A percentile compares a stretch with the other conserved stretches of the same genome.
Evolutionary conservation across 2,888 invertebrate genomes (phyloP).

Genomic region (Mythimna loreyi): DNA sequence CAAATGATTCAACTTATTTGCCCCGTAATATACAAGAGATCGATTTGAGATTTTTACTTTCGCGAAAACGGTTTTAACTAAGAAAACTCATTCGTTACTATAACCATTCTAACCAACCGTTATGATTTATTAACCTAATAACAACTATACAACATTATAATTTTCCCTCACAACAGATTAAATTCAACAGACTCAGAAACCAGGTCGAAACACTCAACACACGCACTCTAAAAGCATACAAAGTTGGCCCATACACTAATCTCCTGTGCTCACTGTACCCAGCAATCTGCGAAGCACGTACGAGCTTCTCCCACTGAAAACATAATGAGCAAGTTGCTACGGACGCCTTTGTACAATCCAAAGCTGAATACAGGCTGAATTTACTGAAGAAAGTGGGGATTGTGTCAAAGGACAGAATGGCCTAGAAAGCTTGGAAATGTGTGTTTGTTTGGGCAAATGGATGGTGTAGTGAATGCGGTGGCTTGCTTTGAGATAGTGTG

Average conservation of each 20-base stretch:
- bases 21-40: no score
- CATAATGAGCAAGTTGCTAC: slow-evolving; percentile 54
- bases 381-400: slow-evolving; percentile 43
- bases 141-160: not conserved
- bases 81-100: no score
- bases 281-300: slow-evolving; percentile 42
- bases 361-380: slow-evolving; percentile 56
- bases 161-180: not conserved
- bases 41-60: no score
- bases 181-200: not conserved
- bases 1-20: no score
- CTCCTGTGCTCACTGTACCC: slow-evolving; percentile 13
- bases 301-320: slow-evolving; percentile 50
- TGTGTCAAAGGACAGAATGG: slow-evolving; percentile 44
- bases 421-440: slow-evolving; percentile 40
- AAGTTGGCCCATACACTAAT: not conserved
- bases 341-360: slow-evolving; percentile 40
- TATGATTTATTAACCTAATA: no score
- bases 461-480: not conserved
- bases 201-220: slow-evolving; percentile 10
- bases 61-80: no score
- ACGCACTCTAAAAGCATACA: slow-evolving; percentile 17
- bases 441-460: slow-evolving; percentile 33
- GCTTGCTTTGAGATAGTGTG: not conserved
- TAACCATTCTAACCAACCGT: no score